Evolutionary conservation across 2,113 vertebrate genomes (phyloP), one percentile per base, ranked within the genome.

Genomic region (Callocephalon fimbriatum): DNA sequence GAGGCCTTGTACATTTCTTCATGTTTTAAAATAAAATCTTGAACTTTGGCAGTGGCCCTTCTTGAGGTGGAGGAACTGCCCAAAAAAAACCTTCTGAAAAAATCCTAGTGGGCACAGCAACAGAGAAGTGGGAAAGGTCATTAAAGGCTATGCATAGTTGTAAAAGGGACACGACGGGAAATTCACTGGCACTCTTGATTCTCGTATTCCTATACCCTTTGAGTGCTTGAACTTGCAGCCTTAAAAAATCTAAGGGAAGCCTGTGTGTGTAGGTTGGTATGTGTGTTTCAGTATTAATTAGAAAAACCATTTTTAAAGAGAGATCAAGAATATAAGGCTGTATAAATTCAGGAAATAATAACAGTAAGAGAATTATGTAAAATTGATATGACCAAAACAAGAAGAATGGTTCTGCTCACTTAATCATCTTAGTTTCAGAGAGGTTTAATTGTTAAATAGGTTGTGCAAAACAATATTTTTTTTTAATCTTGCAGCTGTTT

Each of bases 271-370:
- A 44, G 20, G 4, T 8, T 58, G 23, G 14, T 31, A 20, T 6
- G 4, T 42, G 3, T 45, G 12, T 48, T 66, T 63, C 47, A 59
- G 25, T 50, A 45, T 40, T 62, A 80, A 22, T 62, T 53, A 21
- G 19, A 85, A 91, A 90, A 79, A 80, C 19, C 9, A 42, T 45
- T 13, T 45, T 76, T 67, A 77, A 92, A 81, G 45, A 80, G 23
- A 65, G 9, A 85, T 45, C 10, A 54, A 22, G 32, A 70, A 22
- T 38, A 38, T 31, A 42, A 80, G 22, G 40, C 35, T 87, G 67
- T 18, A 50, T 32, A 35, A 90, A 61, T 7, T 85, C 23, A 59
- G 4, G 1, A 90, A 87, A 72, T 61, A 68, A 13, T 10, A 70
- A 5, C 7, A 44, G 18, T 35, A 80, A 54, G 25, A 12, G 9